These are phyloP conservation scores for Nudaria mundana DNA, from an alignment of 2,888 invertebrate genomes.

Conservation along the genomic window DNA sequence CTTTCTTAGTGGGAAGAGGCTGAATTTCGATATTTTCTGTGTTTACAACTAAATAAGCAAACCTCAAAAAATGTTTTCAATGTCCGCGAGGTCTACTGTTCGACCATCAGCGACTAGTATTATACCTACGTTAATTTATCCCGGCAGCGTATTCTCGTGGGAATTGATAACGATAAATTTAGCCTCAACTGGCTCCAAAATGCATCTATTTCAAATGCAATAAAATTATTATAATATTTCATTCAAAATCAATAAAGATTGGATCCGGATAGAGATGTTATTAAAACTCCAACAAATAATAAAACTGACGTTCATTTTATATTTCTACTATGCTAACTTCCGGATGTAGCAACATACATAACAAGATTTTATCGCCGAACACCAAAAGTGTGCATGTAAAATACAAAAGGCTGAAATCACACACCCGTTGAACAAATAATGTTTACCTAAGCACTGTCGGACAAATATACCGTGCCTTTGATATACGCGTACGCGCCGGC, in stretches of 20 bases:
- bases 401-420: slow-evolving; percentile 61
- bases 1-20: too few relatives aligned
- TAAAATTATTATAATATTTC: slow-evolving; percentile 4
- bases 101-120: too few relatives aligned
- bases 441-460: slow-evolving; percentile 60
- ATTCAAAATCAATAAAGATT: too few relatives aligned
- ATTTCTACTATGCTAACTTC: slow-evolving; percentile 34
- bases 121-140: too few relatives aligned
- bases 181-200: too few relatives aligned
- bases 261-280: slow-evolving; percentile 12
- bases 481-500: slow-evolving; percentile 51
- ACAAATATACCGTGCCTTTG: slow-evolving; percentile 63
- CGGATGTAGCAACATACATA: slow-evolving; percentile 46
- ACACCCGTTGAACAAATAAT: slow-evolving; percentile 57
- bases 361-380: slow-evolving; percentile 57
- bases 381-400: slow-evolving; percentile 42
- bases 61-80: too few relatives aligned
- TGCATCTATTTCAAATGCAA: slow-evolving; percentile 3
- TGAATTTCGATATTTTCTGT: too few relatives aligned
- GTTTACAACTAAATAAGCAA: too few relatives aligned
- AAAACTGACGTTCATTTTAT: slow-evolving; percentile 4
- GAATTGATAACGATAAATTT: too few relatives aligned
- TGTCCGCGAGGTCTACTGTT: too few relatives aligned
- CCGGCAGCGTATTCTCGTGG: too few relatives aligned
- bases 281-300: slow-evolving; percentile 12